Evolutionary conservation across 2,888 invertebrate genomes (phyloP).

Genomic region (Colostygia pectinataria): DNA sequence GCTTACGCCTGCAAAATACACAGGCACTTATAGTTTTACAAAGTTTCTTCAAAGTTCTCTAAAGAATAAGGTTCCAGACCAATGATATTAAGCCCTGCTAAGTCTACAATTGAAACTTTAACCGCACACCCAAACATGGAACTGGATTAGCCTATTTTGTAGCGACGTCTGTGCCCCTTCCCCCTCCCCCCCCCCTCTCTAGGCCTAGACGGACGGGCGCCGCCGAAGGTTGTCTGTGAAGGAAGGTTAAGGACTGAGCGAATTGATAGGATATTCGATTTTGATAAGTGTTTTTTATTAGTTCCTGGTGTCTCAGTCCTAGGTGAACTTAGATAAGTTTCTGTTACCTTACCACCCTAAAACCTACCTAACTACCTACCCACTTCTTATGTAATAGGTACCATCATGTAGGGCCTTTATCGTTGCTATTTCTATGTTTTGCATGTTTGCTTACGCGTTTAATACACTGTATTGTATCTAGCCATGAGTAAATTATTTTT

Average conservation of each 20-base stretch:
- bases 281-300: constrained; percentile 33
- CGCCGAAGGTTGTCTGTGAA: constrained; percentile 67
- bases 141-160: constrained; percentile 32
- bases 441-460: no score
- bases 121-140: constrained; percentile 48
- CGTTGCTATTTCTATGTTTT: no score
- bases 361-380: no score
- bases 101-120: constrained; percentile 19
- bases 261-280: constrained; percentile 44
- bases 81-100: constrained; percentile 31
- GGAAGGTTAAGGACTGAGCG: constrained; percentile 62
- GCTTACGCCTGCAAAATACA: neutral
- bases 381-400: no score
- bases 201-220: constrained; percentile 57
- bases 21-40: neutral
- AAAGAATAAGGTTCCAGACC: neutral
- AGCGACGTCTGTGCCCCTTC: constrained; percentile 31
- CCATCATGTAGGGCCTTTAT: no score
- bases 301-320: constrained; percentile 11
- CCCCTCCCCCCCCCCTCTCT: constrained; percentile 24
- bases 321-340: neutral
- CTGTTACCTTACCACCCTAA: no score
- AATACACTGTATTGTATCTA: no score
- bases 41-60: neutral
- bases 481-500: no score